These are phyloP conservation scores for Andricus quercusramuli DNA, from an alignment of 2,888 invertebrate genomes.

Conservation along the genomic window DNA sequence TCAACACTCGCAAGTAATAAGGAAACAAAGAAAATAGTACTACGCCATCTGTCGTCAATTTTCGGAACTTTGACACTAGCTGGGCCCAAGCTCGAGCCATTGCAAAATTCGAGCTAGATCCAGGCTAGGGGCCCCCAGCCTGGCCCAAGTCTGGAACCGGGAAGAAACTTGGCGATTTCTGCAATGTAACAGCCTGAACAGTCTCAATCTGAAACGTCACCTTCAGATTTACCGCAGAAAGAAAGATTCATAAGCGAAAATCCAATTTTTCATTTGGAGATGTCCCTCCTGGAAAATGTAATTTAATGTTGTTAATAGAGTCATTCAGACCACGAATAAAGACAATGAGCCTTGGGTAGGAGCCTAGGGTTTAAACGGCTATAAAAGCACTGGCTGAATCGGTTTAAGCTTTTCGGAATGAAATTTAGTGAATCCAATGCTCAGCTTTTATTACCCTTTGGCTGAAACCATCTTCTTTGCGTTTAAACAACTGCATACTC, in stretches of 20 bases:
- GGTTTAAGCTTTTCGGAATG: conserved; percentile 56
- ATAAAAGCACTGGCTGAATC: conserved; percentile 58
- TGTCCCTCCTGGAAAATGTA: not conserved
- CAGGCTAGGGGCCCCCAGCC: no score
- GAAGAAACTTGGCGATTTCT: no score
- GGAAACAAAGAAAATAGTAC: no score
- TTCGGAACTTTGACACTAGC: no score
- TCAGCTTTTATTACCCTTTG: conserved; percentile 51
- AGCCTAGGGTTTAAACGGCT: conserved; percentile 56
- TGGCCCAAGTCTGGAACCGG: no score
- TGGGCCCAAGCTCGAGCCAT: no score
- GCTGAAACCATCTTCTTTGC: conserved; percentile 53
- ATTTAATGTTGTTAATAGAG: conserved; percentile 40
- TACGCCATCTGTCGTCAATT: no score
- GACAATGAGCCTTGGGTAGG: conserved; percentile 44
- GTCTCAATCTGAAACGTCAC: no score
- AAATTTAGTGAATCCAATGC: conserved; percentile 56
- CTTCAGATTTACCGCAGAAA: no score
- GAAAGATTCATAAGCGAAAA: not conserved
- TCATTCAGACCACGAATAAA: conserved; percentile 33
- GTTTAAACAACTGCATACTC: conserved; percentile 36
- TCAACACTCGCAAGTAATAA: no score
- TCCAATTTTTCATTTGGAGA: not conserved
- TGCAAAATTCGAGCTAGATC: no score
- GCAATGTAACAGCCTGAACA: no score